Base-by-base conservation (phyloP, 2,888 invertebrate species). In the Drosophila koepferae region DNA sequence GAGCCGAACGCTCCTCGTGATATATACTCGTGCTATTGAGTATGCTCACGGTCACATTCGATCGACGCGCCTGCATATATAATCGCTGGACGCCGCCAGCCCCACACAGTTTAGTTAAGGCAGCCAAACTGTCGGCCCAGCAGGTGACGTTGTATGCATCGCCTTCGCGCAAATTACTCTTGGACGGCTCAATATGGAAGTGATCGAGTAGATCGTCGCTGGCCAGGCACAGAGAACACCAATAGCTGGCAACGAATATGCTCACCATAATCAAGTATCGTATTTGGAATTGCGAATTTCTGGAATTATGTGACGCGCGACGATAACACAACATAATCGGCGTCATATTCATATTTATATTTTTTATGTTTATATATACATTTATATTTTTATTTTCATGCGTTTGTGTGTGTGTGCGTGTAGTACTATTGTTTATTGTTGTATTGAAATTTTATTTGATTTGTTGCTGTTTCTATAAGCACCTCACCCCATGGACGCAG, bases 71-170 rank as follows among this genome's bases (percentile, higher is more conserved):
- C n/a, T 20, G 36, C 8, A 69, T 65, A 10, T 59, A 48, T 4
- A 65, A 0, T 2, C 23, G 3, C 2, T 38, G 28, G 8, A 20
- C 20, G 20, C 40, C 36, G 12, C 46, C 49, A 5, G 18, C 38
- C 4, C 55, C 48, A 6, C 58, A 58, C 6, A 51, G 9, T 0
- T 0, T 4, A 2, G 1, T 14, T 23, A 67, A 5, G 0, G 28
- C 9, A 0, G 2, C 5, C 2, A 38, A 1, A 0, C 8, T 51
- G 3, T 51, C 58, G 2, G 41, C 4, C 49, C 46, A 70, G 36
- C 74, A 74, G 56, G 51, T 74, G 0, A 74, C 44, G 31, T 74
- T 74, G 28, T 41, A 74, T 9, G 58, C n/a, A 20, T 74, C 69
- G 8, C 74, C 74, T 0, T 16, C 16, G 0, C 68, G 73, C 8